Evolutionary conservation across 2,888 invertebrate genomes (phyloP).

Genomic region (Spodoptera exigua): DNA sequence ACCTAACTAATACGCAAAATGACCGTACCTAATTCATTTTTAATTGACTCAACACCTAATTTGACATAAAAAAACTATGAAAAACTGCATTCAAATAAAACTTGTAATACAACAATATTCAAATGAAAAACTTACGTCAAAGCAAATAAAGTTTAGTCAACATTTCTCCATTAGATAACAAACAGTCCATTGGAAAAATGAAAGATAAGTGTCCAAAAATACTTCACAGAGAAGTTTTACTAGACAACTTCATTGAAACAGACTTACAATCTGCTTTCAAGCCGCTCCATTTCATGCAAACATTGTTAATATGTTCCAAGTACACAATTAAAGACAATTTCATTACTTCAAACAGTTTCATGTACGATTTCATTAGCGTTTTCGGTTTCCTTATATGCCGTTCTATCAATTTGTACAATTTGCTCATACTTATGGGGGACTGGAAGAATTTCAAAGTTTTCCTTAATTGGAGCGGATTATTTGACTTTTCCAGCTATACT

Average conservation of each 20-base stretch:
- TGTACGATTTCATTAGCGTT: conserved; percentile 18
- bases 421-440: neutral
- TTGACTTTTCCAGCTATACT: neutral
- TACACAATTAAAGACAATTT: conserved; percentile 9
- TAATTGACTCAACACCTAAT: no score
- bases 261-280: conserved; percentile 18
- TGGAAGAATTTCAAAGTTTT: neutral
- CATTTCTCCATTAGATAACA: no score
- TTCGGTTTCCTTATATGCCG: neutral
- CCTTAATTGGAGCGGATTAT: neutral
- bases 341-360: conserved; percentile 6
- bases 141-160: no score
- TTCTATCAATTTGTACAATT: neutral
- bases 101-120: no score
- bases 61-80: no score
- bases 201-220: neutral
- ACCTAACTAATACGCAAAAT: no score
- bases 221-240: neutral
- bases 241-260: conserved; percentile 10
- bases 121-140: no score
- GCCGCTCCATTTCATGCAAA: conserved; percentile 25
- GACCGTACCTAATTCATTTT: no score
- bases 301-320: conserved; percentile 17
- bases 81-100: no score
- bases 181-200: neutral